A percentile compares a stretch with the other conserved stretches of the same genome.
phyloP scores from a whole-genome alignment of 1,140 invertebrate species.

The Drosophila pallidifrons region DNA sequence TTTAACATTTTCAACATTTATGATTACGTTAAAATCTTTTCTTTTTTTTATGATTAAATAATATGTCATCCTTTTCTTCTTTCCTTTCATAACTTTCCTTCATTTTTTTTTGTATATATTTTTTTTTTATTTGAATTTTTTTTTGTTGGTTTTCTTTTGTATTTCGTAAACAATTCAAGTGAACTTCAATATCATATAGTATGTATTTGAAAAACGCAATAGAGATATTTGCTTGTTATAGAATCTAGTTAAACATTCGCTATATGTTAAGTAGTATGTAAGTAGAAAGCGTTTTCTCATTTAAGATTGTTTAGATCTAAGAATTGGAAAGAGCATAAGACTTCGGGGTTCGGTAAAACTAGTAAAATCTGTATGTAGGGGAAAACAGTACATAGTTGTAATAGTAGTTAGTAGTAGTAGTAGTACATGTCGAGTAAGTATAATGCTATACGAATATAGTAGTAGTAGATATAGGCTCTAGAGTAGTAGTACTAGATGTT shows the following conservation, averaged over 20 bases:
- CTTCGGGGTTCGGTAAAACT: conserved; percentile 60
- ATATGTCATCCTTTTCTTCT: conserved; percentile 25
- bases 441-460: conserved; percentile 13
- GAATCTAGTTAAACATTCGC: conserved; percentile 77
- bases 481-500: conserved; percentile 12
- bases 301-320: conserved; percentile 53
- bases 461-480: conserved; percentile 18
- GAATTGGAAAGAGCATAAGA: conserved; percentile 60
- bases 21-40: conserved; percentile 78
- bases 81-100: conserved; percentile 6
- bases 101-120: conserved; percentile 21
- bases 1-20: conserved; percentile 79
- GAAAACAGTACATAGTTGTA: conserved; percentile 36
- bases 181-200: conserved; percentile 62
- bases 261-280: conserved; percentile 53
- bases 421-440: conserved; percentile 3
- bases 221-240: conserved; percentile 63
- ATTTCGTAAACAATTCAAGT: conserved; percentile 71
- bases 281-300: conserved; percentile 65
- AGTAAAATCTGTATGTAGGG: conserved; percentile 46
- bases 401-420: conserved; percentile 4
- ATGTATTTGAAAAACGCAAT: conserved; percentile 73
- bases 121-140: conserved; percentile 24
- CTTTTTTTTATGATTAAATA: conserved; percentile 30
- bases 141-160: conserved; percentile 19